Conservation (phyloP, 2,888 invertebrate genomes). For the Netelia melanura region DNA sequence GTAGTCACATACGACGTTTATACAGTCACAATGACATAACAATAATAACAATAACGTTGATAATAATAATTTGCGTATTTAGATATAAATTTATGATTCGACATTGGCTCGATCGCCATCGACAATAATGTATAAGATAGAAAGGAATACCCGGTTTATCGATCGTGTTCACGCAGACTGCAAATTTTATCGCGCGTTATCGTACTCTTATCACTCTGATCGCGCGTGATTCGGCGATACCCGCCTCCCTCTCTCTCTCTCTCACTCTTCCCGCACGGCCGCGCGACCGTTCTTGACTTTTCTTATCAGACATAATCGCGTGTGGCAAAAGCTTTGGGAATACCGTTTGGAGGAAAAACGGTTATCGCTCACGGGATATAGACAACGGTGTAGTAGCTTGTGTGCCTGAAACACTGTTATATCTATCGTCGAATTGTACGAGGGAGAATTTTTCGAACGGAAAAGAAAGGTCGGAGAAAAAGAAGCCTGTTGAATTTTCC, state of each 20-base stretch:
- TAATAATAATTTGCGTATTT: constrained; percentile 43
- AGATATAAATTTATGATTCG: constrained; percentile 32
- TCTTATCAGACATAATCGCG: constrained; percentile 49
- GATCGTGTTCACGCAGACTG: constrained; percentile 14
- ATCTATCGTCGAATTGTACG: neutral
- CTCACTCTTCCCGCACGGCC: neutral
- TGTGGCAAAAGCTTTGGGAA: constrained; percentile 32
- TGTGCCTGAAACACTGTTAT: neutral
- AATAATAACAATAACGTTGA: constrained; percentile 14
- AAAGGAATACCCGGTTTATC: neutral
- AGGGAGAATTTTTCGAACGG: neutral
- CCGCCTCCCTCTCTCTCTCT: neutral
- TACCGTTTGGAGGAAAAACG: constrained; percentile 23
- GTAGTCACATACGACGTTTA: neutral
- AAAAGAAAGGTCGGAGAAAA: constrained; percentile 15
- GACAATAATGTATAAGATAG: constrained; percentile 22
- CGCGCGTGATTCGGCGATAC: constrained; percentile 50
- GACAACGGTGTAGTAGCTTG: neutral
- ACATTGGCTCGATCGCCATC: constrained; percentile 20
- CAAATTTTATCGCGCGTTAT: constrained; percentile 49
- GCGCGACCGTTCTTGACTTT: neutral
- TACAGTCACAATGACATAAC: constrained; percentile 2
- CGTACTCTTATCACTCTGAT: constrained; percentile 36
- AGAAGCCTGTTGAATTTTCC: constrained; percentile 58
- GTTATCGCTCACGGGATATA: constrained; percentile 32